Conservation (phyloP, 2,888 invertebrate genomes). For the Dioctria linearis region DNA sequence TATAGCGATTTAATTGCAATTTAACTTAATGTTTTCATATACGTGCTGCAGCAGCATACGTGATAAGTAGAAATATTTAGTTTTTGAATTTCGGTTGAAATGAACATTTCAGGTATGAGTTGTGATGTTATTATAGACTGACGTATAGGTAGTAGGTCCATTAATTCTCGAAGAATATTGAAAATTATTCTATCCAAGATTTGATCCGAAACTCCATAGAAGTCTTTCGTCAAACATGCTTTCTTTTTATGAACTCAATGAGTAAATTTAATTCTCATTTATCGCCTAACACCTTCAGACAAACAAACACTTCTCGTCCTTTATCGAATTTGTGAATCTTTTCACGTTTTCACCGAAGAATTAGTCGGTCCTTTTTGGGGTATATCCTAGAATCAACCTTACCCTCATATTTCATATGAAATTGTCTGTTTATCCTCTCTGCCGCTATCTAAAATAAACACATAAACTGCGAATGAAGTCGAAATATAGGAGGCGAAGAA, state of each 20-base stretch:
- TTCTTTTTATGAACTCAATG: neutral
- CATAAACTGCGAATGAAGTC: slow-evolving; percentile 56
- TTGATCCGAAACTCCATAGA: no score
- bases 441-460: slow-evolving; percentile 58
- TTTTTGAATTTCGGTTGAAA: neutral
- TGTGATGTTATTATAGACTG: no score
- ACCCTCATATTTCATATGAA: slow-evolving; percentile 58
- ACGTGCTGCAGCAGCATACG: neutral
- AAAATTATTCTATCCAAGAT: no score
- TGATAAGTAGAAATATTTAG: neutral
- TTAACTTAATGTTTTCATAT: neutral
- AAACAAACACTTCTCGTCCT: neutral
- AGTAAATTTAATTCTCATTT: slow-evolving; percentile 24
- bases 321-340: slow-evolving; percentile 28
- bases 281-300: neutral
- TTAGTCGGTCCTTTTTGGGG: slow-evolving; percentile 34
- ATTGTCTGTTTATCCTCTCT: slow-evolving; percentile 57
- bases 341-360: slow-evolving; percentile 46
- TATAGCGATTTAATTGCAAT: neutral
- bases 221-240: neutral
- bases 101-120: no score
- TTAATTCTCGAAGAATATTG: no score
- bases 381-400: slow-evolving; percentile 39
- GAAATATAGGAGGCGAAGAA: slow-evolving; percentile 22
- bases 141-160: no score